Percentiles rank a stretch among this genome's conserved stretches.
phyloP scores from a whole-genome alignment of 2,113 vertebrate genomes.

The Uropsilus gracilis region DNA sequence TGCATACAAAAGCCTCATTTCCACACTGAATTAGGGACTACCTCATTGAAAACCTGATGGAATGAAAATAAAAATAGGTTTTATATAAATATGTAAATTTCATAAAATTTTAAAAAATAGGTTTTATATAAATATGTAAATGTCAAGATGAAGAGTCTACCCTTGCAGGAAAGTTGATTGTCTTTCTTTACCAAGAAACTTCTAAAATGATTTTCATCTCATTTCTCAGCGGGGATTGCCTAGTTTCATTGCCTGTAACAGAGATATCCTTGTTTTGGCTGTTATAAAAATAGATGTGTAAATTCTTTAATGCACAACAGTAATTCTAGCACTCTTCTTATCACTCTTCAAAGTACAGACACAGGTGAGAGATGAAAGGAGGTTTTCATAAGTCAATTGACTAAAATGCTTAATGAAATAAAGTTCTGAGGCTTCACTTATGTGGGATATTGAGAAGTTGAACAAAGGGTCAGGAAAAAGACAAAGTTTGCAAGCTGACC shows the following conservation, averaged over 20 bases:
- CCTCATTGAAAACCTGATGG: neutral
- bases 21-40: neutral
- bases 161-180: neutral
- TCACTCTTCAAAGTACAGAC: neutral
- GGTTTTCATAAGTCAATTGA: neutral
- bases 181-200: neutral
- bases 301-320: neutral
- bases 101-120: too few relatives aligned
- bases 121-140: neutral
- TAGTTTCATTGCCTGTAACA: neutral
- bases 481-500: too few relatives aligned
- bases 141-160: neutral
- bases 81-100: constrained; percentile 19
- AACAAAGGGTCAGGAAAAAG: too few relatives aligned
- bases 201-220: neutral
- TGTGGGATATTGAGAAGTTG: too few relatives aligned
- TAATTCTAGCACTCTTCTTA: neutral
- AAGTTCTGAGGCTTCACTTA: neutral
- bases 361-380: neutral
- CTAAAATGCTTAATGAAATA: neutral
- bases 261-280: neutral
- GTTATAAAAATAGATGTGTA: constrained; percentile 4
- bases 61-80: constrained; percentile 10
- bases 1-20: neutral
- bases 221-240: neutral